Conservation (phyloP, 2,888 invertebrate genomes). For the Ennomos erosarius region DNA sequence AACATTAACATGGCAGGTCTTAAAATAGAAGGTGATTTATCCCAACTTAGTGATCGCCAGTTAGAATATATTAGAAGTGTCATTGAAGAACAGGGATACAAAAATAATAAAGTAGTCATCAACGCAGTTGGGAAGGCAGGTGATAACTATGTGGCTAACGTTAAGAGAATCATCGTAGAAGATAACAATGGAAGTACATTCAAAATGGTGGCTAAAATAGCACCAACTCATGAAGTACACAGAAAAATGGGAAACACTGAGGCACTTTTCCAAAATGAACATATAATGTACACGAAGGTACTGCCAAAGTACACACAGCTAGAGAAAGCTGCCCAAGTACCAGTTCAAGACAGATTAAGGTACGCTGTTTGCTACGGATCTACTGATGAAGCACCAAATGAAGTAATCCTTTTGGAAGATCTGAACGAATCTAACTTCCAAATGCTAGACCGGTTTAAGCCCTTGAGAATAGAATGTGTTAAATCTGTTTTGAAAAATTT, state of each 20-base stretch:
- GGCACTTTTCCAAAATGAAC: slow-evolving; percentile 50
- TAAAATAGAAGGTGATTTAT: slow-evolving; percentile 34
- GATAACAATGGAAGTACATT: slow-evolving; percentile 40
- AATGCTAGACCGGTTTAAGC: slow-evolving; percentile 49
- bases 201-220: slow-evolving; percentile 55
- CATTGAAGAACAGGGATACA: slow-evolving; percentile 31
- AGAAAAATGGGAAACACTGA: slow-evolving; percentile 34
- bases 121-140: slow-evolving; percentile 44
- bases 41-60: slow-evolving; percentile 35
- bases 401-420: slow-evolving; percentile 59
- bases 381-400: slow-evolving; percentile 44
- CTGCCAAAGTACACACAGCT: slow-evolving; percentile 50
- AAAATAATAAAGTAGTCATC: slow-evolving; percentile 27
- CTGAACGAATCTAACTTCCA: slow-evolving; percentile 41
- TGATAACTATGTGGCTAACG: slow-evolving; percentile 47
- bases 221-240: slow-evolving; percentile 39
- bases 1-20: slow-evolving; percentile 30
- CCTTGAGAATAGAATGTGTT: slow-evolving; percentile 44
- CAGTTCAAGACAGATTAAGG: slow-evolving; percentile 44
- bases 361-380: slow-evolving; percentile 54
- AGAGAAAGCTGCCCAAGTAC: slow-evolving; percentile 42
- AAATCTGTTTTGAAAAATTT: slow-evolving; percentile 48
- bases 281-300: slow-evolving; percentile 49
- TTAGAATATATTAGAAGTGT: slow-evolving; percentile 30
- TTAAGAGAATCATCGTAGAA: slow-evolving; percentile 43